These are phyloP conservation scores for Pheosia tremula DNA, from an alignment of 2,888 invertebrate species.

Conservation along the genomic window DNA sequence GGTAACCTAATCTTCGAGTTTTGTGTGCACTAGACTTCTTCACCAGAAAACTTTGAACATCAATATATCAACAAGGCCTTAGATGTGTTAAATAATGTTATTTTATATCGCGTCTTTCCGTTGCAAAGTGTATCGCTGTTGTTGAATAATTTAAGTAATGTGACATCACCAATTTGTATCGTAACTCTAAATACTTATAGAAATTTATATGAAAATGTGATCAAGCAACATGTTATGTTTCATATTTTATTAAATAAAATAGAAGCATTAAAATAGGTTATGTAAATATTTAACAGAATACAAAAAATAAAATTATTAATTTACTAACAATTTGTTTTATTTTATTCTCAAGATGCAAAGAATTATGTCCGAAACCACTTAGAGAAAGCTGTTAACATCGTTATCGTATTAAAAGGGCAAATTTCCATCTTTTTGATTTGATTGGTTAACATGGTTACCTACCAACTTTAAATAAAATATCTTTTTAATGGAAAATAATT, in stretches of 20 bases:
- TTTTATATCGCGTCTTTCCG: slow-evolving; percentile 52
- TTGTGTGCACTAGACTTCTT: slow-evolving; percentile 24
- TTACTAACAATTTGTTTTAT: slow-evolving; percentile 66
- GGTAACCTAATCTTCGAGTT: slow-evolving; percentile 2
- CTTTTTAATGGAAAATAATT: too few relatives aligned
- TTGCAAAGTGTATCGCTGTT: slow-evolving; percentile 69
- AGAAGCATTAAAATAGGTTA: slow-evolving; percentile 71
- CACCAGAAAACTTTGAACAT: slow-evolving; percentile 24
- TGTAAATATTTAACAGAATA: slow-evolving; percentile 79
- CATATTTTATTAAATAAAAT: slow-evolving; percentile 75
- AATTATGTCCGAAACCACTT: too few relatives aligned
- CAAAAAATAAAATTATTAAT: slow-evolving; percentile 82
- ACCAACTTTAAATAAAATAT: too few relatives aligned
- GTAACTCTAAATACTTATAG: slow-evolving; percentile 40
- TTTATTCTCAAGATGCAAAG: slow-evolving; percentile 4
- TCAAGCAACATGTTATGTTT: slow-evolving; percentile 77
- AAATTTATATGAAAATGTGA: slow-evolving; percentile 71
- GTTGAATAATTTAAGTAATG: slow-evolving; percentile 26
- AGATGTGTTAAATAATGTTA: slow-evolving; percentile 70
- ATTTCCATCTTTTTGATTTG: too few relatives aligned
- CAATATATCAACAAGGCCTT: slow-evolving; percentile 63
- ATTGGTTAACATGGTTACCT: too few relatives aligned
- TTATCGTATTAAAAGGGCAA: too few relatives aligned
- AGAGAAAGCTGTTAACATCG: too few relatives aligned
- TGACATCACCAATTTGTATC: slow-evolving; percentile 33